These are phyloP conservation scores for Heterotis niloticus DNA, from an alignment of 2,113 vertebrate genomes.

Conservation along the genomic window DNA sequence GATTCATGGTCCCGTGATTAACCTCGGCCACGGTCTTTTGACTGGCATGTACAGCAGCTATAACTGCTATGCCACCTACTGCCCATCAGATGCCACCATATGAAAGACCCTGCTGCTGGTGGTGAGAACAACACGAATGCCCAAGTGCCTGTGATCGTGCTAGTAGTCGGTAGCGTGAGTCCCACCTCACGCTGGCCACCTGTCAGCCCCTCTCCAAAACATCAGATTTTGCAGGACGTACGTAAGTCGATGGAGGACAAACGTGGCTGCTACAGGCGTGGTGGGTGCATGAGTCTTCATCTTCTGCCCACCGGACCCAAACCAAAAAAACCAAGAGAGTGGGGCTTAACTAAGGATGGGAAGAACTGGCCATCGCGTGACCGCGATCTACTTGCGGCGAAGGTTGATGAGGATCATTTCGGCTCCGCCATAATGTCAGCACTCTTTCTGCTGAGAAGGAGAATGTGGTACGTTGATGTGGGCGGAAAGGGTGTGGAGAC, in stretches of 20 bases:
- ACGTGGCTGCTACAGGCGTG: neutral
- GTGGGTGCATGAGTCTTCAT: neutral
- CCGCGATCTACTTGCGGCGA: neutral
- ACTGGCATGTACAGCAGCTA: neutral
- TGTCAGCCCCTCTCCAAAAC: neutral
- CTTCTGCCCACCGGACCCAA: neutral
- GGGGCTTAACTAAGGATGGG: too few relatives aligned
- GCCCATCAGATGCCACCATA: neutral
- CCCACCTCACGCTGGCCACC: neutral
- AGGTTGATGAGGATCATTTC: neutral
- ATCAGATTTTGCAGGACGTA: neutral
- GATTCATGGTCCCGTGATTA: too few relatives aligned
- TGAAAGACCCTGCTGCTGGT: neutral
- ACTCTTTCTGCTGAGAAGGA: neutral
- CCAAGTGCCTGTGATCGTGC: neutral
- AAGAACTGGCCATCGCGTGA: neutral
- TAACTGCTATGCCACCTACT: neutral
- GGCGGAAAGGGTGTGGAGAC: neutral
- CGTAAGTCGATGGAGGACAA: neutral
- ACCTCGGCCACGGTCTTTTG: too few relatives aligned
- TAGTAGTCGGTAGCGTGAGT: neutral
- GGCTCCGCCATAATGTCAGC: too few relatives aligned
- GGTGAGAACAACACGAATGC: neutral
- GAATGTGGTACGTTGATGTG: neutral
- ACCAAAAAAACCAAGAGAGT: too few relatives aligned